Percentiles rank a stretch among this genome's conserved stretches.
phyloP scores from a whole-genome alignment of 2,113 vertebrate genomes.

The Dromas ardeola region DNA sequence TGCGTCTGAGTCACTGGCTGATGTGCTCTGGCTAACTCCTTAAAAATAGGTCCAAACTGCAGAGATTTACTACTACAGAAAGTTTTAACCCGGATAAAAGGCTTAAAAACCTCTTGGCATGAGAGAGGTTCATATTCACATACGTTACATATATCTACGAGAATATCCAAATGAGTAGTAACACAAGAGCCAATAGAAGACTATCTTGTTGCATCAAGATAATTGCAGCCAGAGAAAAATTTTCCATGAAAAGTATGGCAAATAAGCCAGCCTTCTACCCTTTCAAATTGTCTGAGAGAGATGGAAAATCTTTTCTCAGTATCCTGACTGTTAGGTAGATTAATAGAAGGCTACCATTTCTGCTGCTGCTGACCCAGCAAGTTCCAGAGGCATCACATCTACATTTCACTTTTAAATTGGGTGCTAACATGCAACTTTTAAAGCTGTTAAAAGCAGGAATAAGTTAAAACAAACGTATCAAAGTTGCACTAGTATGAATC shows the following conservation, averaged over 20 bases:
- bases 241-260: not conserved
- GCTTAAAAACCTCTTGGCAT: not conserved
- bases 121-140: not conserved
- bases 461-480: conserved; percentile 2
- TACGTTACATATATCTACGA: not conserved
- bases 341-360: not conserved
- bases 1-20: not conserved
- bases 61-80: not conserved
- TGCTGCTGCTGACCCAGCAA: not conserved
- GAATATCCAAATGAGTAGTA: not conserved
- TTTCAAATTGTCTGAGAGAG: not conserved
- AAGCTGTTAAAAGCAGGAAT: not conserved
- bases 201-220: not conserved
- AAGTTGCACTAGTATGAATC: not conserved
- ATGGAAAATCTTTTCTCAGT: not conserved
- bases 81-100: not conserved
- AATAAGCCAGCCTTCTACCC: not conserved
- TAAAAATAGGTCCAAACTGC: not conserved
- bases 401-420: not conserved
- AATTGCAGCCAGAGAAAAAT: not conserved
- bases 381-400: not conserved
- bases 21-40: not conserved
- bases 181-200: not conserved
- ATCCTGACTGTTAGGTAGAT: not conserved
- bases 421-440: not conserved